A percentile compares a stretch with the other conserved stretches of the same genome.
phyloP scores from a whole-genome alignment of 2,888 invertebrate species.

The Hydrotaea cyrtoneurina region DNA sequence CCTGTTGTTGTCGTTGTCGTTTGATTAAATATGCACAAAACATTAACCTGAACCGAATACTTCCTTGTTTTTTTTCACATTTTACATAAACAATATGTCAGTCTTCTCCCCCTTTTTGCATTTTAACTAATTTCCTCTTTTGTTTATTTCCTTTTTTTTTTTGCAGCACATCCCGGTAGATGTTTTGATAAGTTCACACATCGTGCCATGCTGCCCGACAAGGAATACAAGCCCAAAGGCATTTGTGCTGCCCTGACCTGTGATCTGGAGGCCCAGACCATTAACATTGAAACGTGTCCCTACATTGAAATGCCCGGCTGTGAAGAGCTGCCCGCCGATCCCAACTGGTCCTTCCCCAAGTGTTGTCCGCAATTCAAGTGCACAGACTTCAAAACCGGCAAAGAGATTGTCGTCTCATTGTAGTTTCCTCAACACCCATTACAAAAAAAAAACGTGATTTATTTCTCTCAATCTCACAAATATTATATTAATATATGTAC shows the following conservation, averaged over 20 bases:
- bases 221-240: conserved; percentile 80
- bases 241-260: conserved; percentile 80
- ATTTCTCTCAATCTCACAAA: conserved; percentile 52
- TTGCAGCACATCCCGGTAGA: conserved; percentile 79
- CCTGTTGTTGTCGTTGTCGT: no score
- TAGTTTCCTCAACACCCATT: conserved; percentile 67
- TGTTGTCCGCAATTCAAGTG: conserved; percentile 80
- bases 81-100: conserved; percentile 12
- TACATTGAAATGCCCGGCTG: conserved; percentile 79
- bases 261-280: conserved; percentile 75
- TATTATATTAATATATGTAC: conserved; percentile 67
- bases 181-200: conserved; percentile 79
- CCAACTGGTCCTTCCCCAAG: conserved; percentile 79
- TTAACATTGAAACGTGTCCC: conserved; percentile 80
- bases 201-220: conserved; percentile 77
- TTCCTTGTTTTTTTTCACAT: background rate
- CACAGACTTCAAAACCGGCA: conserved; percentile 79
- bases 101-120: conserved; percentile 14
- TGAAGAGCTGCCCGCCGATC: conserved; percentile 78
- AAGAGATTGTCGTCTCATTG: conserved; percentile 76
- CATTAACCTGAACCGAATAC: background rate
- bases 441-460: conserved; percentile 51
- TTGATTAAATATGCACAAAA: conserved; percentile 16
- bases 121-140: conserved; percentile 65
- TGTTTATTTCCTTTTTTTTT: conserved; percentile 52